Percentiles rank a stretch among this genome's conserved stretches.
phyloP scores from a whole-genome alignment of 2,888 invertebrate species.

The Sminthurides aquaticus region DNA sequence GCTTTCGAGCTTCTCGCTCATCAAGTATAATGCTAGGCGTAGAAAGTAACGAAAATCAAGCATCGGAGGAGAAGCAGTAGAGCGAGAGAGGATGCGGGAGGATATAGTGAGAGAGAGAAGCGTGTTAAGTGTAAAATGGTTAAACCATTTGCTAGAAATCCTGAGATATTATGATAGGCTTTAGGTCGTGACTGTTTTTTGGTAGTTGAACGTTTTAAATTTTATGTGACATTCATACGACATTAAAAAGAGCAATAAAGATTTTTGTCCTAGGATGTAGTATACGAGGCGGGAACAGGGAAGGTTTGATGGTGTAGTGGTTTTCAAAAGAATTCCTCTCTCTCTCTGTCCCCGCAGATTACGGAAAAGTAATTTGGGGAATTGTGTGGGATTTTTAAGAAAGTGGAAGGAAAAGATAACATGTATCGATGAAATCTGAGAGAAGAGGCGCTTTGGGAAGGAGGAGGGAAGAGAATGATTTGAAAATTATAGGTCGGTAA shows the following conservation, averaged over 20 bases:
- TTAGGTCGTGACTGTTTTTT: background rate
- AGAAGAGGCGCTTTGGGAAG: background rate
- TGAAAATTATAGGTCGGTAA: no score
- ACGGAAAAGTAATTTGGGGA: background rate
- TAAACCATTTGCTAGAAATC: background rate
- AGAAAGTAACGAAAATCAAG: no score
- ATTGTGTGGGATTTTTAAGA: background rate
- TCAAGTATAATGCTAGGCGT: no score
- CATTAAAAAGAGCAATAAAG: background rate
- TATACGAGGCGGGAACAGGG: background rate
- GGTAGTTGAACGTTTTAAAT: background rate
- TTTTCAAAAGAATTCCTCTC: background rate
- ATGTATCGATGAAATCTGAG: background rate
- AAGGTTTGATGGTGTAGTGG: background rate
- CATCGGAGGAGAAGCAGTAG: no score
- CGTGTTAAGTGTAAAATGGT: no score
- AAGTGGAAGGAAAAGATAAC: background rate
- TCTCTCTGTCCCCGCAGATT: background rate
- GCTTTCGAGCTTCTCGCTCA: no score
- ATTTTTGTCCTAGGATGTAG: background rate
- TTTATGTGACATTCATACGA: background rate
- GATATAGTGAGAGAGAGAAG: no score
- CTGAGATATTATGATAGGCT: background rate
- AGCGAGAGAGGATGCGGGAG: no score
- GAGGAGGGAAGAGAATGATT: no score